Evolutionary conservation across 2,797 vertebrate genomes (phyloP), one percentile per base, ranked within the genome.

Genomic region (Trematomus bernacchii): DNA sequence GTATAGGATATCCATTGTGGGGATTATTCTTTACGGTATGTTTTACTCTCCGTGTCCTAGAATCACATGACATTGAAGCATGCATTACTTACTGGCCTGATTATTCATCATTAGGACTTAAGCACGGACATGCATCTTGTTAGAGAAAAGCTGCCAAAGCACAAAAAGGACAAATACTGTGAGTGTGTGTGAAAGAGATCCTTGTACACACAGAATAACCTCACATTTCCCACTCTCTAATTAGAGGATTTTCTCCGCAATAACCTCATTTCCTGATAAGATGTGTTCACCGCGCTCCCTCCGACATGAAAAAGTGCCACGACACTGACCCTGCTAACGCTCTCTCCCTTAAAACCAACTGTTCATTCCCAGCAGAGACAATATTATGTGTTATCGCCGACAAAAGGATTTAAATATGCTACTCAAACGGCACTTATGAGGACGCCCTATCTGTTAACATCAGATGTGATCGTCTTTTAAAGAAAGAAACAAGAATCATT

Each of bases 241-340:
- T 78, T 55, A 84, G 59, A 51, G 53, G 13, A 62, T 21, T 74
- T 23, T 44, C 57, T 46, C n/a, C 60, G 65, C 60, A 76, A 44
- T 54, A 73, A n/a, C 59, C 72, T 59, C 50, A 58, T 76, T 84
- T 70, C 21, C 65, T 61, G 52, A 69, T 66, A 72, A 79, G 63
- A 37, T 71, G 59, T 76, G 59, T 51, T 51, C 43, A 10, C 6
- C 9, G 4, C 21, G 3, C 30, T 63, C 21, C 57, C 40, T 40
- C 46, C 1, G 37, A 73, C 60, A 54, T 37, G 73, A 77, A 77
- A 63, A 67, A 43, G 50, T 27, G 1, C 30, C 33, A 12, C 3
- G 18, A 71, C 30, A 23, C 64, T 11, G 65, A 60, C 48, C 71
- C 62, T 12, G 63, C 42, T 79, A 53, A 75, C 66, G 48, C 60